These are phyloP conservation scores for Tympanuchus pallidicinctus DNA, from an alignment of 2,113 vertebrate genomes.

Conservation along the genomic window DNA sequence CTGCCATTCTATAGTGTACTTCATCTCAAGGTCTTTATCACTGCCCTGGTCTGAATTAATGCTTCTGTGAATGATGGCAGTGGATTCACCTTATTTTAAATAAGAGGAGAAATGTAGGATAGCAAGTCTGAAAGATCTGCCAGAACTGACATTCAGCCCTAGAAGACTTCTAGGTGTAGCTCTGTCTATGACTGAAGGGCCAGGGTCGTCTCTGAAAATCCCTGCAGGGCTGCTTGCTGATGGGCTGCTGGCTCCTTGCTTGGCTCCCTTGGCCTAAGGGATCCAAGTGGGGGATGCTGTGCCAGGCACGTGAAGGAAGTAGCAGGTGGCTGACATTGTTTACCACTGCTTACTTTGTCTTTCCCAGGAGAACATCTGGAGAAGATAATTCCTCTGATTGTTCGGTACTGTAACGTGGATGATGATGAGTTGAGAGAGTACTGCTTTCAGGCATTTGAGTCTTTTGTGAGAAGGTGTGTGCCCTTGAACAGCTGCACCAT, in stretches of 20 bases:
- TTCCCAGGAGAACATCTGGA: conserved; percentile 88
- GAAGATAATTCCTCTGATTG: conserved; percentile 89
- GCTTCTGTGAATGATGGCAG: not conserved
- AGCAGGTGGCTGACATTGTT: not conserved
- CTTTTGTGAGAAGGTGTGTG: conserved; percentile 89
- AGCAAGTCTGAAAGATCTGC: not conserved
- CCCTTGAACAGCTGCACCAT: not conserved
- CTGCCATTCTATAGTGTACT: not conserved
- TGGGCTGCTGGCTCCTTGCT: not conserved
- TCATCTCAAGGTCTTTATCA: not conserved
- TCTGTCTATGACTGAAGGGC: not conserved
- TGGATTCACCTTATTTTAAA: not conserved
- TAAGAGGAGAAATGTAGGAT: not conserved
- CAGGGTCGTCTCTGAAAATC: not conserved
- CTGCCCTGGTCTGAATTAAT: not conserved
- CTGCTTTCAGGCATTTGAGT: conserved; percentile 94
- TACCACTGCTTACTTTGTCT: not conserved
- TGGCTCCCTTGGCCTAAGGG: not conserved
- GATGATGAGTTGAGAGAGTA: conserved; percentile 93
- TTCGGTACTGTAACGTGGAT: conserved; percentile 88
- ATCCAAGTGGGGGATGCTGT: not conserved
- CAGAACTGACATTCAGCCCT: not conserved
- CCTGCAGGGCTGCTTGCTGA: not conserved
- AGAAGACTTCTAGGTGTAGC: not conserved
- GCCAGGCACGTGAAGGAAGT: not conserved